Evolutionary conservation across 2,797 vertebrate genomes (phyloP), one percentile per base, ranked within the genome.

Genomic region (Rhinophrynus dorsalis): DNA sequence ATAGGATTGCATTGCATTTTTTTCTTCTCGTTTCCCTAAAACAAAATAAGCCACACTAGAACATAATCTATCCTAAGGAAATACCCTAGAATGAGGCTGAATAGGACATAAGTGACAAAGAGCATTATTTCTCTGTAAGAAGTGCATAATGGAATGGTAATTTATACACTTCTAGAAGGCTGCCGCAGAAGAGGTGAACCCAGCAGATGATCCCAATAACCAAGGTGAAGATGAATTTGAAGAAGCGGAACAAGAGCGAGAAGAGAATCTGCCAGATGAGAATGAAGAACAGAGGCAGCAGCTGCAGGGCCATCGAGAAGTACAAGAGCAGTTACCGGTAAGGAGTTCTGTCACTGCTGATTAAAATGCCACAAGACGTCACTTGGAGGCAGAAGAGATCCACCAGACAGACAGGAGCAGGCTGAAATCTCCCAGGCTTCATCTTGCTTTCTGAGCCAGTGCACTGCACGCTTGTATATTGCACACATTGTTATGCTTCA

Each of bases 221-320:
- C 96, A 99, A 85, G 97, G 97, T 0, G 97, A 98, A 81, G 96
- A 98, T 73, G 97, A 99, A 83, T 98, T 98, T 75, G 97, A 98
- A 74, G 96, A 98, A 85, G 97, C 97, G 0, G 94, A 95, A 77
- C 93, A 96, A 23, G 93, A 91, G 40, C 92, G 82, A 72, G 90
- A 90, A 30, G 91, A 91, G 69, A 92, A 88, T 70, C 75, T 80
- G 0, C 90, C 85, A 0, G 90, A 86, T 29, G 86, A 92, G 74
- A 92, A 90, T 18, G 68, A 80, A 17, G 83, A 92, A 21, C 84
- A 77, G 10, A 86, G 81, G 27, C 77, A 77, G 73, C 74, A 77
- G 1, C 87, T 84, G 18, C 87, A 78, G 6, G 81, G 79, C 24
- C 86, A 89, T 0, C 85, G 90, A 0, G 92, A 88, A 8, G 82